Evolutionary conservation across 2,797 vertebrate genomes (phyloP).

Genomic region (Gorsachius magnificus): DNA sequence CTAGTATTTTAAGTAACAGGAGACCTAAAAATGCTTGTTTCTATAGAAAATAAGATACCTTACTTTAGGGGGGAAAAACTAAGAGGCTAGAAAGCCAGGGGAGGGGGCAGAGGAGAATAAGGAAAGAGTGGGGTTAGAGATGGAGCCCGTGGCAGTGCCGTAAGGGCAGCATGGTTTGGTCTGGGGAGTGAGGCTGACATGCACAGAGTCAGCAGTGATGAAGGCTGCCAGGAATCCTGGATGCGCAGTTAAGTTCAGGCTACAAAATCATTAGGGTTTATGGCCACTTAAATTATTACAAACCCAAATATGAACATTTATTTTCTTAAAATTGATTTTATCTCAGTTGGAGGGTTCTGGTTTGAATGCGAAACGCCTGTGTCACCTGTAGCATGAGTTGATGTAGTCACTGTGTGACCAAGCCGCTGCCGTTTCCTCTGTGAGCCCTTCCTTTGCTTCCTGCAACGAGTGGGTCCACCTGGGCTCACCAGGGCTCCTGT

Average conservation of each 20-base stretch:
- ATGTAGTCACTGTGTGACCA: rapidly evolving
- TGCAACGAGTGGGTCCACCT: rapidly evolving
- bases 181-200: background rate
- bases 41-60: background rate
- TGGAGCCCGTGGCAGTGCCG: background rate
- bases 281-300: background rate
- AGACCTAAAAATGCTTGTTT: background rate
- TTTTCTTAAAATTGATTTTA: background rate
- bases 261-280: background rate
- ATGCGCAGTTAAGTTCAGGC: background rate
- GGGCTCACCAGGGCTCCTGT: rapidly evolving
- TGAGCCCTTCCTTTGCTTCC: background rate
- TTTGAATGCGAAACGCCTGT: background rate
- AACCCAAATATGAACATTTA: background rate
- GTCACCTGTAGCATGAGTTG: background rate
- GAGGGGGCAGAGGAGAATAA: background rate
- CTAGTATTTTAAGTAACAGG: background rate
- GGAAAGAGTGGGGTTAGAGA: background rate
- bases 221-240: background rate
- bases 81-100: background rate
- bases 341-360: background rate
- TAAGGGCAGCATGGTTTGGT: background rate
- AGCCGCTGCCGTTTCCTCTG: background rate
- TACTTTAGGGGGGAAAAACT: background rate
- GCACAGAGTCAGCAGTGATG: background rate